Base-by-base conservation (phyloP, 64 coral and sea anemone species). In the Astreopora myriophthalma region DNA sequence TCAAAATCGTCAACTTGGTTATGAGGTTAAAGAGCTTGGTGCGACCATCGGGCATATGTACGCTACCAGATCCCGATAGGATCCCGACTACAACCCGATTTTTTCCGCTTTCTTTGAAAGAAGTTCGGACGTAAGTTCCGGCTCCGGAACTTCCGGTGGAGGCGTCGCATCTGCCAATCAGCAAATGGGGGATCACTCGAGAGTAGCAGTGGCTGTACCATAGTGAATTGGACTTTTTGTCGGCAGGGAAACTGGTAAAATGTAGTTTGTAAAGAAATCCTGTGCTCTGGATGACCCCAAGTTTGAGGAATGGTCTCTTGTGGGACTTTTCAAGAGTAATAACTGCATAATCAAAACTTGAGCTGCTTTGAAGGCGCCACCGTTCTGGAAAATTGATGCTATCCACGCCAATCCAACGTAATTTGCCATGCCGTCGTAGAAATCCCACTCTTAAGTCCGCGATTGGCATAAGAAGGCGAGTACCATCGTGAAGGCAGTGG, bases 221-320 rank as follows among this genome's bases (percentile, higher is more conserved):
- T 74, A 97, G 38, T 2, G 67, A 36, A 57, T 83, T 86, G 10
- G 52, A 6, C 1, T 62, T 76, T 66, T 91, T 97, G 39, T 97
- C 95, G 6, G 74, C 91, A 7, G 95, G 95, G 90, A 97, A 97
- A 75, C 95, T 89, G 10, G 91, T 42, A 68, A 97, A 97, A 34
- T 97, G 36, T 49, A 97, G 34, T n/a, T 61, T 32, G 38, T 84
- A 82, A 5, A 38, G 55, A 37, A 24, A 55, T 17, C 26, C 2
- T 1, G 32, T 22, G 11, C 14, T 60, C 0, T 40, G 31, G 33
- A 87, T 33, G 6, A 71, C 87, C 23, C 61, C 80, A 17, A 97
- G 71, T 3, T 37, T 63, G 46, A 97, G 44, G 24, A 49, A 97
- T 4, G 68, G 71, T 74, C 92, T 71, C 16, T 75, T 88, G n/a